phyloP scores from a whole-genome alignment of 2,113 vertebrate genomes.

The Lampris incognitus region DNA sequence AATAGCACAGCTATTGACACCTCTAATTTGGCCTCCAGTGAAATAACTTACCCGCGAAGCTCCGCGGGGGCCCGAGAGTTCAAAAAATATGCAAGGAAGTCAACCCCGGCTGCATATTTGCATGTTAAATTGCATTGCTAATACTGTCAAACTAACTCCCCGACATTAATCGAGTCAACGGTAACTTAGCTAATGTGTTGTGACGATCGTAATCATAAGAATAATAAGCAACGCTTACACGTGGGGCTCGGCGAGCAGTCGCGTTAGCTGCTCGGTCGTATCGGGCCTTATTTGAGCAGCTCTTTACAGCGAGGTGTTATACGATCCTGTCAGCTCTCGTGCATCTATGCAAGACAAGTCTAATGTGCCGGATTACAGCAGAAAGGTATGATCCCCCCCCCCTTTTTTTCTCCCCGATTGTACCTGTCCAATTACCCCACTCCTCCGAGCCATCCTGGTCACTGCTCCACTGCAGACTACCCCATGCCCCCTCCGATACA shows the following conservation, averaged over 20 bases:
- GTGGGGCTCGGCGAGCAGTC: constrained; percentile 67
- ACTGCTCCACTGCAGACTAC: too few relatives aligned
- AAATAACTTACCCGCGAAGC: constrained; percentile 15
- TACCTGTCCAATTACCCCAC: too few relatives aligned
- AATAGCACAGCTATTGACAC: constrained; percentile 12
- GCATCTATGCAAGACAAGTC: too few relatives aligned
- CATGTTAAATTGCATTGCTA: constrained; percentile 27
- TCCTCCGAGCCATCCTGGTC: too few relatives aligned
- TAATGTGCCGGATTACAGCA: too few relatives aligned
- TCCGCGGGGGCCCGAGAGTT: background rate
- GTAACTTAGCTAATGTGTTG: constrained; percentile 71
- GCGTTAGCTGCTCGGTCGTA: constrained; percentile 65
- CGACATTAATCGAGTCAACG: constrained; percentile 74
- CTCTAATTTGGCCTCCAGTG: constrained; percentile 18
- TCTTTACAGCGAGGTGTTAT: constrained; percentile 59
- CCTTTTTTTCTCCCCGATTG: too few relatives aligned
- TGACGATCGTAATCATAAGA: constrained; percentile 76
- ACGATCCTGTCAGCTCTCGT: constrained; percentile 64
- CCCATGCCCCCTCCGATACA: too few relatives aligned
- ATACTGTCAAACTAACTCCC: constrained; percentile 48
- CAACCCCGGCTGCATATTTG: constrained; percentile 26
- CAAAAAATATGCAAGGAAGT: constrained; percentile 12
- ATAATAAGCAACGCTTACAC: constrained; percentile 73
- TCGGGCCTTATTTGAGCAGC: constrained; percentile 67
- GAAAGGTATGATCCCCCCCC: too few relatives aligned